Evolutionary conservation across 2,113 vertebrate genomes (phyloP), one percentile per base, ranked within the genome.

Genomic region (Siniperca chuatsi): DNA sequence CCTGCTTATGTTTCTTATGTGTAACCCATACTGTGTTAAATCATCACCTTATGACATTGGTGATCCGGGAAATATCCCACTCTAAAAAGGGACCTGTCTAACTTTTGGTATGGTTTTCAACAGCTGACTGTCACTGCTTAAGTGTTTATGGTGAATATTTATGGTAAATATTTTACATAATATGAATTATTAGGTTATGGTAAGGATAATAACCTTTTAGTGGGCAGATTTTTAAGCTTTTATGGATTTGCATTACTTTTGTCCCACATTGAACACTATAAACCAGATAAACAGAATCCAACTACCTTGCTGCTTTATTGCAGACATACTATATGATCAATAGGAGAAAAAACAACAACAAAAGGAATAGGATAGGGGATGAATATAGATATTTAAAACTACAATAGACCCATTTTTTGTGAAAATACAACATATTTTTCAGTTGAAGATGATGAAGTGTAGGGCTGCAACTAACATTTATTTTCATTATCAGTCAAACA

Each of bases 11-110:
- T 89, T 81, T 87, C 86, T 67, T 13, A 35, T 12, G 62, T 44
- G 90, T 79, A 87, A 78, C 71, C 79, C 44, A 81, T 73, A 76
- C 88, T 11, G 75, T 3, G 35, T 60, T 90, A 90, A 93, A 91
- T 90, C 66, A 72, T 81, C 80, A 60, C 66, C 80, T 77, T 40
- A 10, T 81, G 88, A 90, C 90, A 82, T 21, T 1, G 8, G 23
- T 20, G 75, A 60, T 72, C 62, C 7, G 6, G 8, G 61, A 74
- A 70, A 64, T 46, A 80, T 67, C 40, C 25, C 0, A 0, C 57
- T 79, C 89, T 91, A 82, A 91, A 92, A 89, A 54, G 71, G 81
- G 66, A 79, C 21, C 68, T 21, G 73, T 82, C 67, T 72, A 33
- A 79, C 64, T 7, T 42, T 15, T 79, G 13, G 62, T 68, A 58